phyloP scores from a whole-genome alignment of 2,113 vertebrate species.

The Xiphias gladius region DNA sequence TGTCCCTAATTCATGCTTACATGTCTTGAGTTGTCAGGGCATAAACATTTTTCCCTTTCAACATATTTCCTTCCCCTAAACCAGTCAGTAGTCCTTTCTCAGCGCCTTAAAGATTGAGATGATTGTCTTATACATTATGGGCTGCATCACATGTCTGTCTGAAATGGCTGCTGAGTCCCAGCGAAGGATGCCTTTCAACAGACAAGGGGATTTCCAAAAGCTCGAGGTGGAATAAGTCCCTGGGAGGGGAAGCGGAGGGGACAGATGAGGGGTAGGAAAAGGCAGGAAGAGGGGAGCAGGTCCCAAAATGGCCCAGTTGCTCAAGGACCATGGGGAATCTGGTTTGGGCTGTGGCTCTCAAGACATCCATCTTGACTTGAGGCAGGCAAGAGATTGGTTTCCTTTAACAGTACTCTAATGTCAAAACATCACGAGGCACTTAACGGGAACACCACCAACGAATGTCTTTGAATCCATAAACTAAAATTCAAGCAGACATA shows the following conservation, averaged over 20 bases:
- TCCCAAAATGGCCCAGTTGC: slow-evolving; percentile 53
- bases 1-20: slow-evolving; percentile 53
- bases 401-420: slow-evolving; percentile 56
- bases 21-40: slow-evolving; percentile 32
- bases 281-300: slow-evolving; percentile 52
- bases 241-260: slow-evolving; percentile 55
- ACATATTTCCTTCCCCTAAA: slow-evolving; percentile 70
- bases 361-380: slow-evolving; percentile 74
- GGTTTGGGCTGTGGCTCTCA: slow-evolving; percentile 66
- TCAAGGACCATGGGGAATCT: slow-evolving; percentile 67
- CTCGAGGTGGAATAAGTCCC: slow-evolving; percentile 68
- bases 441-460: slow-evolving; percentile 59
- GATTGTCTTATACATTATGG: slow-evolving; percentile 64
- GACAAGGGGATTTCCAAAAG: slow-evolving; percentile 73
- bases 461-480: slow-evolving; percentile 65
- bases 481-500: slow-evolving; percentile 65
- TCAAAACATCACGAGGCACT: slow-evolving; percentile 68
- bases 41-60: slow-evolving; percentile 69
- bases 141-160: slow-evolving; percentile 68
- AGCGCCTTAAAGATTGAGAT: slow-evolving; percentile 70
- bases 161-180: slow-evolving; percentile 74
- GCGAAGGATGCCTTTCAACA: slow-evolving; percentile 76
- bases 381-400: slow-evolving; percentile 67
- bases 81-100: slow-evolving; percentile 63
- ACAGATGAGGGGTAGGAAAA: slow-evolving; percentile 58